These are phyloP conservation scores for Cyprinodon tularosa DNA, from an alignment of 2,113 vertebrate genomes.

Conservation along the genomic window DNA sequence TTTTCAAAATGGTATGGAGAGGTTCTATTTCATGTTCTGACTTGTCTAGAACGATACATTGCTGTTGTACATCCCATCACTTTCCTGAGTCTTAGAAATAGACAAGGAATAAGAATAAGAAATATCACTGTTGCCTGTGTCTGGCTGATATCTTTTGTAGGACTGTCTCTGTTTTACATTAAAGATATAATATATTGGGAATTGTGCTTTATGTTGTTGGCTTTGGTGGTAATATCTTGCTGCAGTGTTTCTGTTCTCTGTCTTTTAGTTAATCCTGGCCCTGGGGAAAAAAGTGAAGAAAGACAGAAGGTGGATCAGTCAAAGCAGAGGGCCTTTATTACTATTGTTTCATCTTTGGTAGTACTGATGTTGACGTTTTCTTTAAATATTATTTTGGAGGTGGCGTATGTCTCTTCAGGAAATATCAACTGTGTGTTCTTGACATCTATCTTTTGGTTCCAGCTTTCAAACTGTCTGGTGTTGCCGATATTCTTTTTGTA, in stretches of 20 bases:
- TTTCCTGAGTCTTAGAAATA: not conserved
- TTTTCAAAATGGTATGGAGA: not conserved
- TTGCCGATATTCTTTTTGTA: conserved; percentile 25
- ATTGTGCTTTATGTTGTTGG: not conserved
- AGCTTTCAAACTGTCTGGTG: conserved; percentile 15
- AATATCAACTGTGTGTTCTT: fast-evolving
- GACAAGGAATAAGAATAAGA: not conserved
- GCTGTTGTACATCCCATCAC: not conserved
- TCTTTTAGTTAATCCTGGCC: conserved; percentile 14
- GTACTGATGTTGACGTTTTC: not conserved
- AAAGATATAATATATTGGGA: fast-evolving
- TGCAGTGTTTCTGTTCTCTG: conserved; percentile 32
- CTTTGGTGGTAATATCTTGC: not conserved
- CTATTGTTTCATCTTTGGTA: not conserved
- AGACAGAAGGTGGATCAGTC: not conserved
- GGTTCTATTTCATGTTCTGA: not conserved
- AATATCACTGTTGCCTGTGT: not conserved
- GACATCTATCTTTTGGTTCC: not conserved
- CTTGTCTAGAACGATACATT: conserved; percentile 1
- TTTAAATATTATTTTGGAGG: not conserved
- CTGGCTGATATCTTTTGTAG: conserved; percentile 1
- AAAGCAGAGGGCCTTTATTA: conserved; percentile 16
- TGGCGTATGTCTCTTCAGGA: fast-evolving
- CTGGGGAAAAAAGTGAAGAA: not conserved
- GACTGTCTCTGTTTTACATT: fast-evolving